Base-by-base conservation (phyloP, 2,113 vertebrate species). In the Lota lota region DNA sequence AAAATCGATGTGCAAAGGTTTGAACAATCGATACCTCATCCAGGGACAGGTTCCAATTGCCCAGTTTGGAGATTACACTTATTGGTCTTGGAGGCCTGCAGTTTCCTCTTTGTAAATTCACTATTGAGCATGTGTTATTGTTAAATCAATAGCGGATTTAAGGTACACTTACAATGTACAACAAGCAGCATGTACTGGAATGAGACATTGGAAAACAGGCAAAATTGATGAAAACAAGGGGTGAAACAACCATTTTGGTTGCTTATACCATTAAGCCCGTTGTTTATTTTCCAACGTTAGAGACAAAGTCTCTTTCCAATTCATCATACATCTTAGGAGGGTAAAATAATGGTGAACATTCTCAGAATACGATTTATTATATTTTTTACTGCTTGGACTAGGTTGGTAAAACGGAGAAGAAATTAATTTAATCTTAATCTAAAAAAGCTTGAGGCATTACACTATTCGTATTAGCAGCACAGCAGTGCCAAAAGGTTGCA, bases 21-120 rank as follows among this genome's bases (percentile, higher is more conserved):
- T 63, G 60, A 69, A 57, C 63, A 67, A 85, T 87, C 83, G 74
- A 84, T 84, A 85, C 68, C 61, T 83, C 73, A 82, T 79, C 77
- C 76, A 7, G 36, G 66, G 76, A 75, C 73, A 73, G 63, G 75
- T 57, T 40, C 8, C 60, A 54, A 70, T 19, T 68, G 68, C 63
- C 66, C 20, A 58, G 66, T 81, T 24, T 70, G 24, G 66, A 53
- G 62, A 67, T 68, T 54, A 60, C 61, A 64, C 71, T 70, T 78
- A 79, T 79, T 78, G 77, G 77, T 57, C 77, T 79, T 73, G 50
- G 73, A 78, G 51, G 65, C 77, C 66, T 61, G 61, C 59, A 73
- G 73, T 64, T 78, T 84, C 74, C 59, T 53, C 75, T 76, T 54
- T 68, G 57, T 68, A 68, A 84, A 81, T 75, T 72, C 61, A 63